A percentile compares a stretch with the other conserved stretches of the same genome.
These are phyloP conservation scores for Falco novaeseelandiae DNA, from an alignment of 2,797 vertebrate species.

Conservation along the genomic window DNA sequence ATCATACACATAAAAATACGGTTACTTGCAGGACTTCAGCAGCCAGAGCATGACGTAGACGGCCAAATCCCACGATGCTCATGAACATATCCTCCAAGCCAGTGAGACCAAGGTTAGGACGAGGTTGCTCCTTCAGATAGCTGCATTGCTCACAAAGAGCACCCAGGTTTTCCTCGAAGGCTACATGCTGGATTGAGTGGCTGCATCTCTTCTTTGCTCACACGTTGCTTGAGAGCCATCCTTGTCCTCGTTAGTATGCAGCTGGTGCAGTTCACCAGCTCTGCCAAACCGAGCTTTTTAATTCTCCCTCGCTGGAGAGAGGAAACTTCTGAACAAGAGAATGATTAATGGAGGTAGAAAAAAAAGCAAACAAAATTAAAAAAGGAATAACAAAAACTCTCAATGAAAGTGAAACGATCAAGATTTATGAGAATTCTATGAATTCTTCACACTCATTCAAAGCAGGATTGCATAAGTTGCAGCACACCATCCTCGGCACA, in stretches of 20 bases:
- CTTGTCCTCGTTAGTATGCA: constrained; percentile 32
- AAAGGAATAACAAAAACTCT: constrained; percentile 18
- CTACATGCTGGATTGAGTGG: neutral
- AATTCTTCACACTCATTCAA: neutral
- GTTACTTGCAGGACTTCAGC: neutral
- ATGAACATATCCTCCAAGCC: rapidly evolving
- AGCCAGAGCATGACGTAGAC: rapidly evolving
- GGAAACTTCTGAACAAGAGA: constrained; percentile 42
- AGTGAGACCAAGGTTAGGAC: rapidly evolving
- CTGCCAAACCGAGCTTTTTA: constrained; percentile 45
- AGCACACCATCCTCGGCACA: neutral
- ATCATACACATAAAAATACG: neutral
- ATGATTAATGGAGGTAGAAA: neutral
- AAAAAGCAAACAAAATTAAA: neutral
- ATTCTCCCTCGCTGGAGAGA: constrained; percentile 2
- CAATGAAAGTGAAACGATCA: neutral
- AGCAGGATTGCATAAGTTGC: neutral
- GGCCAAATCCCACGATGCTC: neutral
- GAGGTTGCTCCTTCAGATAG: neutral
- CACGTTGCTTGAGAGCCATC: neutral
- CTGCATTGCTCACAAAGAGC: neutral
- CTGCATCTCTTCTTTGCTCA: neutral
- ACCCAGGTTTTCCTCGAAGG: neutral
- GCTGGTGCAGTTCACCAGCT: neutral
- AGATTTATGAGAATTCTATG: constrained; percentile 14